Base-by-base conservation (phyloP, 2,797 vertebrate species). In the Otolemur crassicaudatus region DNA sequence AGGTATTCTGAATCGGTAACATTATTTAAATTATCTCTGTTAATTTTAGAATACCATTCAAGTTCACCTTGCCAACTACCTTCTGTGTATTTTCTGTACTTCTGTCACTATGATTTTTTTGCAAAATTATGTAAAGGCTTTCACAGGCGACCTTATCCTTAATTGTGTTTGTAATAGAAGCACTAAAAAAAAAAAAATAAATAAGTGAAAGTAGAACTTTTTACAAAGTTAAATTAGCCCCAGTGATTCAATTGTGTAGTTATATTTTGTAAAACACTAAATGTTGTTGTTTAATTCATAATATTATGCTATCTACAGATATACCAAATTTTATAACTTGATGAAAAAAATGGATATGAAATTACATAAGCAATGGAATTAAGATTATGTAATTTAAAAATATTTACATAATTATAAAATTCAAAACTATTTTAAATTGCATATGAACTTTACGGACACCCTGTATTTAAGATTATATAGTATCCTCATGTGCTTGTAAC, bases 11-110 rank as follows among this genome's bases (percentile, higher is more conserved):
- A 67, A 13, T 76, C 13, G 87, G 61, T 70, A 94, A 63, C 29
- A n/a, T 85, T 88, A 65, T 87, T 95, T 92, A 58, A 27, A 76
- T 76, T 81, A 81, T 70, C 85, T 81, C 20, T 93, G 82, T 91
- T 91, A 58, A 97, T 87, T 95, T 91, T 84, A 93, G 75, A 84
- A 80, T 37, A 29, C 13, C 29, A 72, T 89, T 63, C 46, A 80
- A 90, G 49, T 92, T 5, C 2, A 87, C 29, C 93, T 80, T 53
- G 37, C 56, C 61, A 90, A 49, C 34, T 77, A 76, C 40, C 19
- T 90, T 91, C 53, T 81, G 29, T 81, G 63, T 77, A 70, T 73
- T 93, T 87, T 75, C 93, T 53, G 31, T 22, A 31, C 53, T 81
- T 65, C 67, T 60, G 43, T 76, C 53, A 46, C 77, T 87, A 89